These are phyloP conservation scores for Chaetodon auriga DNA, from an alignment of 2,113 vertebrate genomes.

Conservation along the genomic window DNA sequence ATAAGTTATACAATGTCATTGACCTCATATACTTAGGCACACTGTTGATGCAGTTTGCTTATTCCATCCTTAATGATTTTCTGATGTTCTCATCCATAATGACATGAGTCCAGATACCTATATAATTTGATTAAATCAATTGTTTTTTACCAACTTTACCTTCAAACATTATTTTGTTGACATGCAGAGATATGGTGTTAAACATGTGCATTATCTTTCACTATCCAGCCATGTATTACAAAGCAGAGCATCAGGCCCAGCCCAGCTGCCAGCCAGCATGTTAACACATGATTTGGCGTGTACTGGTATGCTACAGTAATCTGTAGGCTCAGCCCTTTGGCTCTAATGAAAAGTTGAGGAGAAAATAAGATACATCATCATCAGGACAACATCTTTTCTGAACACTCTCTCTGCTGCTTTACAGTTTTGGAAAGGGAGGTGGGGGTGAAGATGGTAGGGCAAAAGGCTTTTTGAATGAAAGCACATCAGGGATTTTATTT, in stretches of 20 bases:
- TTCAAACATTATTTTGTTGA: neutral
- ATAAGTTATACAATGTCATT: neutral
- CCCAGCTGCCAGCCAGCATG: conserved; percentile 46
- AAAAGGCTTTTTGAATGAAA: neutral
- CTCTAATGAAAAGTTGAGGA: neutral
- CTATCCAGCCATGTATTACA: neutral
- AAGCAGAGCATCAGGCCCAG: neutral
- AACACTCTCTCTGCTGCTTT: neutral
- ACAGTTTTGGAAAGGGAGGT: neutral
- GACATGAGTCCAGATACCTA: neutral
- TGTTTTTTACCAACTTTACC: neutral
- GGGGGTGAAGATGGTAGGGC: neutral
- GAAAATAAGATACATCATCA: no score
- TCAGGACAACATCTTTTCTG: neutral
- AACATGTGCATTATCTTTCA: neutral
- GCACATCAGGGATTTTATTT: neutral
- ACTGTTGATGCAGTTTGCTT: neutral
- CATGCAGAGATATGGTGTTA: neutral
- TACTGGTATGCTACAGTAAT: conserved; percentile 50
- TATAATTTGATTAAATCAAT: neutral
- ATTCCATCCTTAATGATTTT: neutral
- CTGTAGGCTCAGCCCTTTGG: conserved; percentile 21
- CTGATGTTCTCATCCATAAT: neutral
- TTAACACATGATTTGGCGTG: conserved; percentile 50
- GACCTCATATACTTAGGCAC: neutral